phyloP scores from a whole-genome alignment of 2,113 vertebrate species.

The Halcyon senegalensis region DNA sequence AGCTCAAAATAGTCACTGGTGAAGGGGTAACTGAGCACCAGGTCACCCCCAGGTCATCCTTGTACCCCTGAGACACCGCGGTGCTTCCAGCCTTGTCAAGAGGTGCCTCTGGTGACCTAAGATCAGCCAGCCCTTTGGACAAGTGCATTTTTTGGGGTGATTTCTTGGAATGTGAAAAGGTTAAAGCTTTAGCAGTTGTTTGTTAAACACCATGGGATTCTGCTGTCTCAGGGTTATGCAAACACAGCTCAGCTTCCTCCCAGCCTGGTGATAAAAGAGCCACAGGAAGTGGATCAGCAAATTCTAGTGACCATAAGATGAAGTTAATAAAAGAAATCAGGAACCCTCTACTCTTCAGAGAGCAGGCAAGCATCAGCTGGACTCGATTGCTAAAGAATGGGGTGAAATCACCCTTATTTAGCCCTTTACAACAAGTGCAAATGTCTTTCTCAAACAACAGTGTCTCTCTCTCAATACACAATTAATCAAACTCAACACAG shows the following conservation, averaged over 20 bases:
- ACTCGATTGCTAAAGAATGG: neutral
- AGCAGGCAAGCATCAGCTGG: neutral
- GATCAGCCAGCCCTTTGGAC: neutral
- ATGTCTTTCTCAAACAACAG: neutral
- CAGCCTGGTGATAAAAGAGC: neutral
- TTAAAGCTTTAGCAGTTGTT: neutral
- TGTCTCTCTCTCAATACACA: neutral
- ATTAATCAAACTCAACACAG: neutral
- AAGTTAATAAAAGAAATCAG: neutral
- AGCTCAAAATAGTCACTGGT: neutral
- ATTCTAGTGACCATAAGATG: neutral
- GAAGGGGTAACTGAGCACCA: neutral
- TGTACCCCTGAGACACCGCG: accelerated
- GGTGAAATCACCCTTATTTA: neutral
- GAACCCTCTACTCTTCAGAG: neutral
- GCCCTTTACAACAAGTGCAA: neutral
- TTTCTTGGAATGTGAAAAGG: neutral
- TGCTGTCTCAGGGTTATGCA: neutral
- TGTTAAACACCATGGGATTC: neutral
- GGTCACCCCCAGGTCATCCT: neutral
- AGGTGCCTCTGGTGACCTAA: neutral
- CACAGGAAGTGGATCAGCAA: neutral
- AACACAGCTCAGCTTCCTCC: neutral
- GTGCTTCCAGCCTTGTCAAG: neutral
- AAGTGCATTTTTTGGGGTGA: neutral